Conservation (phyloP, 2,888 invertebrate genomes). For the Drosophila parthenogenetica region DNA sequence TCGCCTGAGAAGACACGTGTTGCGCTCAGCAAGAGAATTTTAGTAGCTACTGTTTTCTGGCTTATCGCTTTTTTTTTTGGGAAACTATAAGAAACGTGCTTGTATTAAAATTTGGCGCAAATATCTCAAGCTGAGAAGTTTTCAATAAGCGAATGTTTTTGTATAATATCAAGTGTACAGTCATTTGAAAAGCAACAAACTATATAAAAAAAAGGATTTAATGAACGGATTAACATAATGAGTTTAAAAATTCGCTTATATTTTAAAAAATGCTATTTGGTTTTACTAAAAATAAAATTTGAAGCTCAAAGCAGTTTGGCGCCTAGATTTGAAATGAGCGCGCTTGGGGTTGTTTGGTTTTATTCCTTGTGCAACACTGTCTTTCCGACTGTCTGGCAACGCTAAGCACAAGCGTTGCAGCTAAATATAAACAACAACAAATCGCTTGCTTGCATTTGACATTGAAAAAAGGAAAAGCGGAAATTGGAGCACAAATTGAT, state of each 20-base stretch:
- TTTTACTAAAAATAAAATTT: no score
- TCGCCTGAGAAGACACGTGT: constrained; percentile 65
- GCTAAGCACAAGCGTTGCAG: constrained; percentile 17
- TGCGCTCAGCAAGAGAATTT: constrained; percentile 52
- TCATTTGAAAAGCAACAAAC: not conserved
- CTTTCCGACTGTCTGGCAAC: constrained; percentile 7
- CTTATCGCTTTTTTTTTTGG: constrained; percentile 23
- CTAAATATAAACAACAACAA: constrained; percentile 54
- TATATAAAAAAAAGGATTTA: no score
- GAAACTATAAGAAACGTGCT: constrained; percentile 40
- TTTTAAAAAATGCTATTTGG: no score
- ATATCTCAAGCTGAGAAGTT: constrained; percentile 20
- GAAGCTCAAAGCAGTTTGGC: constrained; percentile 3
- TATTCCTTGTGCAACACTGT: constrained; percentile 16
- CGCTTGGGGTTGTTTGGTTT: not conserved
- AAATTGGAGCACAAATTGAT: constrained; percentile 50
- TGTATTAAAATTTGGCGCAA: constrained; percentile 31
- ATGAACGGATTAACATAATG: no score
- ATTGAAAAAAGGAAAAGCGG: constrained; percentile 47
- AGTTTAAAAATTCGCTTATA: no score
- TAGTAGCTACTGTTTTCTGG: constrained; percentile 11
- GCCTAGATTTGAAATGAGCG: constrained; percentile 6
- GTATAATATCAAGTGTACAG: constrained; percentile 29
- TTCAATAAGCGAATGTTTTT: constrained; percentile 22
- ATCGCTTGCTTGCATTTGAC: constrained; percentile 52